A percentile compares a stretch with the other conserved stretches of the same genome.
Conservation (phyloP, 1,140 invertebrate genomes). For the Sycophila sp. region DNA sequence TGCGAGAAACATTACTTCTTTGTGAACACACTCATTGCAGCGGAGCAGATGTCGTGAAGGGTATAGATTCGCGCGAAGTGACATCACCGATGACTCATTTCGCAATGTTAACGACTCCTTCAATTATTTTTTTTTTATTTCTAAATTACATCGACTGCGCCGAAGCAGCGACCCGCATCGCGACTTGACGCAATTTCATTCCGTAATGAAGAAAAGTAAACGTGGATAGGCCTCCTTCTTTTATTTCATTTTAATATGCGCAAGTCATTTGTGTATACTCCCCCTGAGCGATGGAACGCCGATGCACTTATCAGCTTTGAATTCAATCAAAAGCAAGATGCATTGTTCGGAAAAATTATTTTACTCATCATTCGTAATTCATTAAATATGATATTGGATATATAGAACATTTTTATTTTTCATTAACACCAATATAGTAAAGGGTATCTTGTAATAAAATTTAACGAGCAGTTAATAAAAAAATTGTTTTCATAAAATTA, state of each 20-base stretch:
- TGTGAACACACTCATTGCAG: neutral
- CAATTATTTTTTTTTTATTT: slow-evolving; percentile 15
- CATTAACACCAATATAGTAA: too few relatives aligned
- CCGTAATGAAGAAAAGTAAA: slow-evolving; percentile 8
- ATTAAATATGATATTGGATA: too few relatives aligned
- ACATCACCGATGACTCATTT: slow-evolving; percentile 15
- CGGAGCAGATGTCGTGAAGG: slow-evolving; percentile 11
- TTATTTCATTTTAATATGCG: neutral
- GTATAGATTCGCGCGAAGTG: slow-evolving; percentile 5
- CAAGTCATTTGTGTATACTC: slow-evolving; percentile 13
- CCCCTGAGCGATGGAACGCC: too few relatives aligned
- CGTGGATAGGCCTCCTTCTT: slow-evolving; percentile 3
- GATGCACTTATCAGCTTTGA: too few relatives aligned
- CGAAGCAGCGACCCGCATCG: neutral
- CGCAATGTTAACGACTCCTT: neutral
- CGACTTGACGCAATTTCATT: neutral
- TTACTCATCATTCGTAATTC: too few relatives aligned
- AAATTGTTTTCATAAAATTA: too few relatives aligned
- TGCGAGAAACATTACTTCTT: neutral
- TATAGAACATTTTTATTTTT: too few relatives aligned
- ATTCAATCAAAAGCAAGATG: too few relatives aligned
- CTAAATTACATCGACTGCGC: neutral
- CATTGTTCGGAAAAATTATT: too few relatives aligned
- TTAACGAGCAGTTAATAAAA: too few relatives aligned
- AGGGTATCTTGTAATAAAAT: too few relatives aligned